Conservation (phyloP, 2,797 vertebrate species). For the Chloroceryle inda region DNA sequence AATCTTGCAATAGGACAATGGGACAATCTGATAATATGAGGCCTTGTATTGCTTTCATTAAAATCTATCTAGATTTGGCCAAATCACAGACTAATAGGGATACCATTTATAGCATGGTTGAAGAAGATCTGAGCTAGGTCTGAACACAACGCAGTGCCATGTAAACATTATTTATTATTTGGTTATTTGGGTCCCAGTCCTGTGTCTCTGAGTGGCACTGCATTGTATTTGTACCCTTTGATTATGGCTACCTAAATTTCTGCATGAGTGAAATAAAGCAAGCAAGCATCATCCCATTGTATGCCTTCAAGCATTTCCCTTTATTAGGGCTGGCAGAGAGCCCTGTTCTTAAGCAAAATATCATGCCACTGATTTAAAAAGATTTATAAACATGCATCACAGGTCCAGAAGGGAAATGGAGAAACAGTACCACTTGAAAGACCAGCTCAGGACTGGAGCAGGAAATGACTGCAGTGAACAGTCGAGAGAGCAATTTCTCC, state of each 20-base stretch:
- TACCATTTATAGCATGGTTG: not conserved
- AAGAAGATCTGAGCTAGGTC: not conserved
- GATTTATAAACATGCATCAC: not conserved
- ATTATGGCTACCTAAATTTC: not conserved
- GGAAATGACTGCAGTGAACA: not conserved
- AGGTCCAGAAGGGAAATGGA: not conserved
- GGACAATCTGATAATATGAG: not conserved
- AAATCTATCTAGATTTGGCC: not conserved
- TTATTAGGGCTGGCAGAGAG: not conserved
- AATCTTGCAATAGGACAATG: not conserved
- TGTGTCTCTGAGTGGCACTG: not conserved
- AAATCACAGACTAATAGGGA: not conserved
- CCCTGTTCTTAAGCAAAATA: not conserved
- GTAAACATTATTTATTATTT: not conserved
- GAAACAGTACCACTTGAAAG: not conserved
- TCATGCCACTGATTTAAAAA: not conserved
- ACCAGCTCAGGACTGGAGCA: not conserved
- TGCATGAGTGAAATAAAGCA: not conserved
- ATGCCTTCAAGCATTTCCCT: fast-evolving
- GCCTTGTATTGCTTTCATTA: not conserved
- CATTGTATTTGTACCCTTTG: not conserved
- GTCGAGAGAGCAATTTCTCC: not conserved
- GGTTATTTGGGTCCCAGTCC: not conserved
- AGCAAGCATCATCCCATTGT: not conserved
- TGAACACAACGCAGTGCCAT: not conserved